Evolutionary conservation across 2,113 vertebrate species (phyloP), one percentile per base, ranked within the genome.

Genomic region (Ptyas mucosa): DNA sequence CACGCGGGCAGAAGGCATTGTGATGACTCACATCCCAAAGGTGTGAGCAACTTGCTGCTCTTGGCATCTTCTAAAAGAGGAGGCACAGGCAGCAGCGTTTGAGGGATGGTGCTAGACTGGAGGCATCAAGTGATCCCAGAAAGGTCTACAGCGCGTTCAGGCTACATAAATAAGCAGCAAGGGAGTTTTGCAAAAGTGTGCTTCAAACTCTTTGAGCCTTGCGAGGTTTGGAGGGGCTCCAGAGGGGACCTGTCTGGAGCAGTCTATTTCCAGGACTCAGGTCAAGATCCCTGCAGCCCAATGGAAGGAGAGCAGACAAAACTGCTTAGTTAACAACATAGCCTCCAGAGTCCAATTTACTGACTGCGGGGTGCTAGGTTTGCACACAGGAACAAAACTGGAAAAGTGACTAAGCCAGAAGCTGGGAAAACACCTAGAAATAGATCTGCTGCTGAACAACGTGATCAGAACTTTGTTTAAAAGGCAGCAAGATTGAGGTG

Each of bases 351-450:
- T 8, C 1, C 21, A 55, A 2, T 39, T 24, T 69, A 90, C 24
- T 34, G 34, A 46, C 89, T 55, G 0, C 85, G 91, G 92, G 91
- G 49, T 7, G 61, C 23, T 34, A 51, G 39, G 46, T 91, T 11
- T 49, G 26, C 86, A 87, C n/a, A 87, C 7, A 0, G 91, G 85
- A 89, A 9, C 49, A 94, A 89, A 89, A 0, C 0, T 87, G 88
- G 93, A 90, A 43, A 93, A 43, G 91, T 93, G 88, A 92, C 34
- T 81, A 61, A 23, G 23, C 46, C 90, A 90, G 11, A 52, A 89
- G 93, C 69, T 89, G 64, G 88, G 88, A 89, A 89, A 90, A 92
- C 15, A 92, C 85, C 64, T 90, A 93, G 91, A 94, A 95, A 93
- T 3, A 90, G 87, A 57, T 93, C 12, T 6, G 92, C 94, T 90